Conservation (phyloP, 2,888 invertebrate genomes). For the Leucophora obtusa region DNA sequence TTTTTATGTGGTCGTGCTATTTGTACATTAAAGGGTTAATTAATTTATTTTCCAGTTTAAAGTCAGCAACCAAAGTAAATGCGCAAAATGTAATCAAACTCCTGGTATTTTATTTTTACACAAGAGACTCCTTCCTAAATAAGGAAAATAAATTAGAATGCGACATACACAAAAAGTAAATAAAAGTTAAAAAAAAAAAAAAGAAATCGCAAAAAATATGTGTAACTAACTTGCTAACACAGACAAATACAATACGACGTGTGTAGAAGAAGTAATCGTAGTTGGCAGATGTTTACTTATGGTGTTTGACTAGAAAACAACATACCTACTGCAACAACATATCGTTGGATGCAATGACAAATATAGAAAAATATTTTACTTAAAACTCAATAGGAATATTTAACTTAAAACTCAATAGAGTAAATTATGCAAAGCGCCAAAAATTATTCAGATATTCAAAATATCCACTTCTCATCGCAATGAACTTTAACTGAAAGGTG, state of each 20-base stretch:
- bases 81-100: not conserved
- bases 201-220: conserved; percentile 22
- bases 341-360: not conserved
- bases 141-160: conserved; percentile 40
- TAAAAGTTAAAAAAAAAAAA: conserved; percentile 2
- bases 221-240: not conserved
- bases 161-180: conserved; percentile 20
- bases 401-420: too few species aligned
- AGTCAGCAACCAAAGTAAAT: too few species aligned
- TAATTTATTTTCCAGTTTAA: too few species aligned
- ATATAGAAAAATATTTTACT: too few species aligned
- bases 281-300: not conserved
- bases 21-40: too few species aligned
- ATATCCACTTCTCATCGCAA: too few species aligned
- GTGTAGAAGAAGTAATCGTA: not conserved
- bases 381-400: too few species aligned
- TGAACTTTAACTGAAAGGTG: too few species aligned
- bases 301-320: not conserved
- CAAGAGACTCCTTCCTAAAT: conserved; percentile 27
- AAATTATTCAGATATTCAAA: too few species aligned
- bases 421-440: too few species aligned
- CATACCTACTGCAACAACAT: not conserved
- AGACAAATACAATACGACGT: not conserved
- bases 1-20: too few species aligned
- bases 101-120: not conserved